Evolutionary conservation across 2,888 invertebrate species (phyloP), one percentile per base, ranked within the genome.

Genomic region (Lordiphosa fenestrarum): DNA sequence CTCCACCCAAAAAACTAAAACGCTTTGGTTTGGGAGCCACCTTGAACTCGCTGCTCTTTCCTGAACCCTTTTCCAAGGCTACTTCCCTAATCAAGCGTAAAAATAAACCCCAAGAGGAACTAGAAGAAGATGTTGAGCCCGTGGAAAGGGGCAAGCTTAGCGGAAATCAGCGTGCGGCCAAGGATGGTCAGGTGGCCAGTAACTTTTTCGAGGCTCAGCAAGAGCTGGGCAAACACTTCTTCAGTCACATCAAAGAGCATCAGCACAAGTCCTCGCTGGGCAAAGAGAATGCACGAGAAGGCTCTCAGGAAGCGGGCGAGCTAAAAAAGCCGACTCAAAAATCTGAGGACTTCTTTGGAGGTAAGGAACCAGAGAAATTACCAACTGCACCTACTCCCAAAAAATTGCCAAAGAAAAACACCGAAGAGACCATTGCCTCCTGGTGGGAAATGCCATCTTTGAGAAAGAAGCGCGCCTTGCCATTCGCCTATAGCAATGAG

Each of bases 361-460:
- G 73, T 13, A 75, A 46, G 53, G 47, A 4, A 30, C n/a, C 40
- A 4, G 21, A 30, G 10, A 30, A 30, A 4, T 30, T 30, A 4
- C 9, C 23, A 0, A 48, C 60, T 1, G 6, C 54, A 10, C 46
- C 58, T 0, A 54, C 35, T 39, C 73, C 61, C 36, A 38, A 48
- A 36, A 40, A 47, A 3, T 21, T 66, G 21, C 4, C 42, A 0
- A 55, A 54, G 21, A 53, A 64, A 4, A 13, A 13, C 0, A 12
- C 40, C 12, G 71, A 75, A 0, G 69, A 84, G 44, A 25, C 38
- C 2, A 60, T 72, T 21, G 63, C 62, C 0, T 72, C 86, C 10
- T 87, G 88, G 87, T 87, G 87, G 88, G 78, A 87, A 44, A 42
- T 85, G 46, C 71, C 84, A 0, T 7, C 71, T 0, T 40, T 71